phyloP scores from a whole-genome alignment of 2,888 invertebrate species.

The Zeuzera pyrina region DNA sequence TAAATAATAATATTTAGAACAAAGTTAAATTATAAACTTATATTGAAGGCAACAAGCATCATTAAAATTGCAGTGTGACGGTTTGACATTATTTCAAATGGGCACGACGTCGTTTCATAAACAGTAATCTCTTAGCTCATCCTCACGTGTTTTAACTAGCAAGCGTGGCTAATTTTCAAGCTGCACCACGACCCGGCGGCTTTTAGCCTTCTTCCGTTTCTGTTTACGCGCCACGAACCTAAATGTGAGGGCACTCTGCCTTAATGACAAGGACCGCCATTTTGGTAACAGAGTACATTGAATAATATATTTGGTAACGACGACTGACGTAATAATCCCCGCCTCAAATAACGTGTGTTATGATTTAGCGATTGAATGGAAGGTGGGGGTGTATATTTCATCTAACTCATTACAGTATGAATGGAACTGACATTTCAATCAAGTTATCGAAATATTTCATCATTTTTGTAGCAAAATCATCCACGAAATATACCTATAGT shows the following conservation, averaged over 20 bases:
- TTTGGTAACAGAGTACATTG: too few species aligned
- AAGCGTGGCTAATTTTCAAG: slow-evolving; percentile 59
- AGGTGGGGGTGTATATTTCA: background rate
- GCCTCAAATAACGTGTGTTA: slow-evolving; percentile 9
- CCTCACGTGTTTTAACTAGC: slow-evolving; percentile 46
- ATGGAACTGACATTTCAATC: background rate
- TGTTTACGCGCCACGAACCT: slow-evolving; percentile 51
- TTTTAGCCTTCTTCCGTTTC: slow-evolving; percentile 58
- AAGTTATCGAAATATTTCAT: too few species aligned
- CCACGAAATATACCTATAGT: too few species aligned
- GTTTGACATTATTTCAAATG: too few species aligned
- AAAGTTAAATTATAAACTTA: too few species aligned
- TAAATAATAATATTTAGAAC: too few species aligned
- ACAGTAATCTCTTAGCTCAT: slow-evolving; percentile 51
- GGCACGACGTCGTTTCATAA: slow-evolving; percentile 24
- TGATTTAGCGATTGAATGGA: slow-evolving; percentile 2
- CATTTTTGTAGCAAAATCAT: too few species aligned
- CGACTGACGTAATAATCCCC: slow-evolving; percentile 19
- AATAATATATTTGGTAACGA: too few species aligned
- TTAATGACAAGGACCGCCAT: slow-evolving; percentile 60
- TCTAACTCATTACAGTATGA: background rate
- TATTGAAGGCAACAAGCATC: too few species aligned
- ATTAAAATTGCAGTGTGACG: too few species aligned
- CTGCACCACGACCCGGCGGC: slow-evolving; percentile 40
- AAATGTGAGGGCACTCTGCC: slow-evolving; percentile 47